Evolutionary conservation across 1,140 invertebrate species (phyloP).

Genomic region (Danaus plexippus): DNA sequence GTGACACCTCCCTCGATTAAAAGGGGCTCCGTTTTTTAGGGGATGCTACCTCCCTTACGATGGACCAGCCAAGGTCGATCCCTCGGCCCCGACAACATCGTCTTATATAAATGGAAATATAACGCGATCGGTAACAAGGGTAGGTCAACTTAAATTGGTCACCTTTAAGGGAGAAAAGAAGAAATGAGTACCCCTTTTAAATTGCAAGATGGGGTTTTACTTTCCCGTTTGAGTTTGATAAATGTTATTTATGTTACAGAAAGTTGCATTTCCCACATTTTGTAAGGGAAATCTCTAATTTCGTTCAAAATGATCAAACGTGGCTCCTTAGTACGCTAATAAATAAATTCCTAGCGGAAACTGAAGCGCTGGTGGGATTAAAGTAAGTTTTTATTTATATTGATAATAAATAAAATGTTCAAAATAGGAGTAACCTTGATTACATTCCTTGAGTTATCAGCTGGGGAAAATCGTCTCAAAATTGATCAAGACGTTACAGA

Average conservation of each 20-base stretch:
- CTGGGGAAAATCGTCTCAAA: too few species aligned
- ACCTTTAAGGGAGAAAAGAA: slow-evolving; percentile 42
- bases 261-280: slow-evolving; percentile 38
- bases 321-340: too few species aligned
- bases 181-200: slow-evolving; percentile 58
- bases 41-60: slow-evolving; percentile 22
- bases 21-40: slow-evolving; percentile 48
- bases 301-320: too few species aligned
- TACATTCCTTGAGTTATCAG: too few species aligned
- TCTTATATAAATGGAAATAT: slow-evolving; percentile 17
- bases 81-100: slow-evolving; percentile 17
- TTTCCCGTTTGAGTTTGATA: background rate
- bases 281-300: slow-evolving; percentile 1
- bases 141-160: slow-evolving; percentile 32
- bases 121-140: slow-evolving; percentile 20
- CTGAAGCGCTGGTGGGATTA: too few species aligned
- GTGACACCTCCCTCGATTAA: slow-evolving; percentile 38
- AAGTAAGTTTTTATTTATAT: too few species aligned
- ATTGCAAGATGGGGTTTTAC: slow-evolving; percentile 46
- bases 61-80: slow-evolving; percentile 32
- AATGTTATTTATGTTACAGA: too few species aligned
- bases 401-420: too few species aligned
- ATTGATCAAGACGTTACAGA: too few species aligned
- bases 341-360: too few species aligned
- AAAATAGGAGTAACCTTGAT: too few species aligned